These are phyloP conservation scores for Cyprinodon diabolis DNA, from an alignment of 2,797 vertebrate species.

Conservation along the genomic window DNA sequence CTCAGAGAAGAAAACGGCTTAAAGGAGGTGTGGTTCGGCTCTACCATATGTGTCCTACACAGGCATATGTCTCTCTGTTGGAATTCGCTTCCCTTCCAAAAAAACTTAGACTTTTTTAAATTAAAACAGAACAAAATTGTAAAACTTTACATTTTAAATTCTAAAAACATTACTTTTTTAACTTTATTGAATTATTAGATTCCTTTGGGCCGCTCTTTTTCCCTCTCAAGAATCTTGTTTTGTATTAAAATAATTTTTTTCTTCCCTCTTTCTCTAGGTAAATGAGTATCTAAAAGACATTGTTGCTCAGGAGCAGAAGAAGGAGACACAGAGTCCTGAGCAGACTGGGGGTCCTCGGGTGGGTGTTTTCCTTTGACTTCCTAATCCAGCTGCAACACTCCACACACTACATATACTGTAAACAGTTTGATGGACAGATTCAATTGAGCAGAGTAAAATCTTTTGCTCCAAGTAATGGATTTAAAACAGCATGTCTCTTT, in stretches of 20 bases:
- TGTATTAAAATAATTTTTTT: background rate
- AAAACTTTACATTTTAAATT: background rate
- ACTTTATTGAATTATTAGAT: no score
- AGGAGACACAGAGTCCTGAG: conserved; percentile 84
- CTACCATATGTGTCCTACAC: conserved; percentile 23
- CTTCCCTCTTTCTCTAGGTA: conserved; percentile 77
- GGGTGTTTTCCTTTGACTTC: conserved; percentile 44
- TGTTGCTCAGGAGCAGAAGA: conserved; percentile 90
- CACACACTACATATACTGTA: conserved; percentile 9
- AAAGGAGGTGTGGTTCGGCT: conserved; percentile 43
- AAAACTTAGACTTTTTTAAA: conserved; percentile 6
- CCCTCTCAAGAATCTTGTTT: conserved; percentile 4
- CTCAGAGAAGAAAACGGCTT: conserved; percentile 22
- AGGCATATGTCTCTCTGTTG: conserved; percentile 58
- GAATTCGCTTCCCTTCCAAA: conserved; percentile 17
- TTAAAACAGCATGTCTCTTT: conserved; percentile 29
- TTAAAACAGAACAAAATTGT: background rate
- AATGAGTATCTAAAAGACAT: conserved; percentile 95
- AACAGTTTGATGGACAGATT: conserved; percentile 24
- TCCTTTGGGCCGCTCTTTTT: background rate
- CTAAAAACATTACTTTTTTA: background rate
- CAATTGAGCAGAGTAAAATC: conserved; percentile 32
- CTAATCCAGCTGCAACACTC: conserved; percentile 9
- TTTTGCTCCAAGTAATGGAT: conserved; percentile 30
- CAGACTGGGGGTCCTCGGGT: conserved; percentile 90